A percentile compares a stretch with the other conserved stretches of the same genome.
Evolutionary conservation across 2,113 vertebrate species (phyloP).

Genomic region (Australoheros scitulus): DNA sequence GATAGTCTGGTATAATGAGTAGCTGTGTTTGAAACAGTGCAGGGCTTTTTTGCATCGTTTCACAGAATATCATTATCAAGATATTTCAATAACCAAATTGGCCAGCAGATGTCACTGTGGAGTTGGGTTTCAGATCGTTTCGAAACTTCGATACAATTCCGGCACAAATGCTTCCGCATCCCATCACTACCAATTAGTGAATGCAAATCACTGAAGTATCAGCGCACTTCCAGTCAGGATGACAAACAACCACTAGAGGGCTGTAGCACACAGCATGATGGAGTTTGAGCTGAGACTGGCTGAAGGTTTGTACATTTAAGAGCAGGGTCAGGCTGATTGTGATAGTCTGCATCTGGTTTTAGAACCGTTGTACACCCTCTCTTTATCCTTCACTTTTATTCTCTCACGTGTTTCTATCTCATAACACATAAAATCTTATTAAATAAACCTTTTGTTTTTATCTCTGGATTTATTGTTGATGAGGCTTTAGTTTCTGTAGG

Average conservation of each 20-base stretch:
- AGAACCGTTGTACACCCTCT: background rate
- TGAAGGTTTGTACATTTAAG: background rate
- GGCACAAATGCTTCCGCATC: too few relatives aligned
- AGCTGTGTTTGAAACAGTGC: too few relatives aligned
- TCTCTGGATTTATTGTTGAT: background rate
- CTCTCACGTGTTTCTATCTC: background rate
- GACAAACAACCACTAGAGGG: background rate
- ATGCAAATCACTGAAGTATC: background rate
- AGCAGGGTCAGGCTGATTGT: background rate
- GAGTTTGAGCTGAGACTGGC: background rate
- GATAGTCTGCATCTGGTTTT: background rate
- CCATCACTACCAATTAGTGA: too few relatives aligned
- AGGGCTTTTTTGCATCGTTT: too few relatives aligned
- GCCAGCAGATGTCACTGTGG: too few relatives aligned
- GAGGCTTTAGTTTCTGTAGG: background rate
- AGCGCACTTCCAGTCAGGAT: background rate
- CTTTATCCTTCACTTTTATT: too few relatives aligned
- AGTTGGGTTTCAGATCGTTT: too few relatives aligned
- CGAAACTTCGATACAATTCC: too few relatives aligned
- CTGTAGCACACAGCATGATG: background rate
- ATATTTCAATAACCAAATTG: too few relatives aligned
- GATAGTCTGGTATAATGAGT: too few relatives aligned
- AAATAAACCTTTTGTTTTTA: background rate
- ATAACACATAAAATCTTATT: background rate
- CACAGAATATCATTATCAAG: too few relatives aligned